Evolutionary conservation across 1,140 invertebrate genomes (phyloP).

Genomic region (Anastrepha ludens): DNA sequence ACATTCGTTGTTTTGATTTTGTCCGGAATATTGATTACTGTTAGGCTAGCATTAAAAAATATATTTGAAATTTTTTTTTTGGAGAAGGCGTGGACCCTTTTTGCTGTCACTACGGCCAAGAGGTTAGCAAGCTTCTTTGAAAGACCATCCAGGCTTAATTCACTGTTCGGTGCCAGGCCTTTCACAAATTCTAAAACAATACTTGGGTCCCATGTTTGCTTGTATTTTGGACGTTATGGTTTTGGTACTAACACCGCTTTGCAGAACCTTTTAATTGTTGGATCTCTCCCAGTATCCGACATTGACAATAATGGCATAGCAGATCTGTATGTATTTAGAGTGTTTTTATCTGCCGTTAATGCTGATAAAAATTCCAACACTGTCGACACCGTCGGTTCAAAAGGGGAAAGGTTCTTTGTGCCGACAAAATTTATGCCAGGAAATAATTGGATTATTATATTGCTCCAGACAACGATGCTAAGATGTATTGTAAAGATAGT

Average conservation of each 20-base stretch:
- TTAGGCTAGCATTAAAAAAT: no score
- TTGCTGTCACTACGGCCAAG: no score
- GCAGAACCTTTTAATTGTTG: neutral
- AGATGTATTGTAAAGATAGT: neutral
- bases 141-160: neutral
- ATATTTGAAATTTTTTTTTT: no score
- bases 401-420: neutral
- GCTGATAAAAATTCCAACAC: neutral
- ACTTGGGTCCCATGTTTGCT: neutral
- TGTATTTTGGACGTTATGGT: neutral
- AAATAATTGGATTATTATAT: neutral
- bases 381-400: neutral
- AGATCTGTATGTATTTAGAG: neutral
- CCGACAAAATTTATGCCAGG: neutral
- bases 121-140: neutral
- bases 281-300: neutral
- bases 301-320: slow-evolving; percentile 11
- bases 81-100: no score
- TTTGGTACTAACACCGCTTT: neutral
- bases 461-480: neutral
- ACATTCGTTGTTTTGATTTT: no score
- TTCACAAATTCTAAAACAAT: neutral
- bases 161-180: neutral
- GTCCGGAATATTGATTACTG: no score
- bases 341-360: neutral